A percentile compares a stretch with the other conserved stretches of the same genome.
Conservation (phyloP, 2,113 vertebrate species). For the Lagopus leucura region DNA sequence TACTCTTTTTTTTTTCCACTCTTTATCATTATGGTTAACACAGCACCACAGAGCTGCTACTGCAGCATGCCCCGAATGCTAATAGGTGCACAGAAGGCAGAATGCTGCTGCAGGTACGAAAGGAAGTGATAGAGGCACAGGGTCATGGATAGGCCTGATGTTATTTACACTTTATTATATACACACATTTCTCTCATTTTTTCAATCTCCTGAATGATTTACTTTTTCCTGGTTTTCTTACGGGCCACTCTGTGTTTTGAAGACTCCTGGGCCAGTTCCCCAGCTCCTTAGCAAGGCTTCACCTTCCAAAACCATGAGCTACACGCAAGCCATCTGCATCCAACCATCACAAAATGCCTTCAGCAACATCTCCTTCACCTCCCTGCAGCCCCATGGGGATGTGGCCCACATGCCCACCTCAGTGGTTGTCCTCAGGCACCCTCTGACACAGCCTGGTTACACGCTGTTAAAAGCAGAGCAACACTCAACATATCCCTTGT, state of each 20-base stretch:
- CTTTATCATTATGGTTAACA: no score
- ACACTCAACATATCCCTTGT: accelerated
- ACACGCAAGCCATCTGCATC: neutral
- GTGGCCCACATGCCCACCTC: neutral
- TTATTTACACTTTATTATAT: no score
- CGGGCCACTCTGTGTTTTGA: neutral
- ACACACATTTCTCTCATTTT: accelerated
- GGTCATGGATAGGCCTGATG: no score
- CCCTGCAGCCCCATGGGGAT: neutral
- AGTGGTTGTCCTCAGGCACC: neutral
- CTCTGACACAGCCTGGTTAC: neutral
- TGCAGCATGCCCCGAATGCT: no score
- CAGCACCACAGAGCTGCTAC: no score
- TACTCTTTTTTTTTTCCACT: no score
- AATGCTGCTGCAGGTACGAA: no score
- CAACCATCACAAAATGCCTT: neutral
- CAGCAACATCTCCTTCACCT: accelerated
- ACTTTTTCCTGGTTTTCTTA: neutral
- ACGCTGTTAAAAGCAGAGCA: neutral
- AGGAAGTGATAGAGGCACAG: no score
- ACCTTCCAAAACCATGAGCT: neutral
- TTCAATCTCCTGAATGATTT: neutral
- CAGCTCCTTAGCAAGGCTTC: neutral
- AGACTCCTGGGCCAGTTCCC: neutral
- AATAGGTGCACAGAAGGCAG: no score